Conservation (phyloP, 2,888 invertebrate genomes). For the Melipona bicolor region DNA sequence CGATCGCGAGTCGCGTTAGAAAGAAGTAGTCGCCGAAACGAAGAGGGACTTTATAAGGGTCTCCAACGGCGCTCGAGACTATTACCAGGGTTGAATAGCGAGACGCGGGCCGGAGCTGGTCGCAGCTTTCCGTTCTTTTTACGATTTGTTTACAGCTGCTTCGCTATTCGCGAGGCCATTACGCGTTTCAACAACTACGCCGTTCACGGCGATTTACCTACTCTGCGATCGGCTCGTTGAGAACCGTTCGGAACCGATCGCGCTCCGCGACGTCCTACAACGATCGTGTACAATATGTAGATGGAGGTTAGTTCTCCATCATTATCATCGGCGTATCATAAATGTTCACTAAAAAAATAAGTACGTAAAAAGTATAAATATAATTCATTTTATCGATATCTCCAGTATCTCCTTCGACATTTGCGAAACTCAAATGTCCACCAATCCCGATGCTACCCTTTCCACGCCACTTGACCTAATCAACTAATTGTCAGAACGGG, state of each 20-base stretch:
- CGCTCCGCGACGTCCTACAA: background rate
- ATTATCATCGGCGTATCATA: too few species aligned
- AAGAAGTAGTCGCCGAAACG: constrained; percentile 74
- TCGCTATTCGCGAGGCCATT: constrained; percentile 62
- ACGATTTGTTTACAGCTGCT: constrained; percentile 82
- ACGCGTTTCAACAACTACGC: constrained; percentile 72
- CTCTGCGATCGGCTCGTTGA: constrained; percentile 45
- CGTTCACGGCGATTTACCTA: constrained; percentile 67
- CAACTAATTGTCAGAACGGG: constrained; percentile 1
- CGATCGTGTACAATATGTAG: too few species aligned
- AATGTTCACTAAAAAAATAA: background rate
- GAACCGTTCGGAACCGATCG: background rate
- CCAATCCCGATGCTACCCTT: background rate
- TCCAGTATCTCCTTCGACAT: background rate
- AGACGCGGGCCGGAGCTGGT: constrained; percentile 60
- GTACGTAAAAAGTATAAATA: background rate
- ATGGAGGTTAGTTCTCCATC: too few species aligned
- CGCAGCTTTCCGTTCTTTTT: constrained; percentile 72
- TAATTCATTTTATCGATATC: background rate
- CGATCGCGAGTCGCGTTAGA: constrained; percentile 72
- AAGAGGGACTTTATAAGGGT: constrained; percentile 76
- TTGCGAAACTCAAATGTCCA: background rate
- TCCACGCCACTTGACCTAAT: background rate
- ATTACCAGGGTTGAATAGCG: constrained; percentile 70
- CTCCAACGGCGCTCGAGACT: constrained; percentile 55